Evolutionary conservation across 2,888 invertebrate species (phyloP), one percentile per base, ranked within the genome.

Genomic region (Cyaniris semiargus): DNA sequence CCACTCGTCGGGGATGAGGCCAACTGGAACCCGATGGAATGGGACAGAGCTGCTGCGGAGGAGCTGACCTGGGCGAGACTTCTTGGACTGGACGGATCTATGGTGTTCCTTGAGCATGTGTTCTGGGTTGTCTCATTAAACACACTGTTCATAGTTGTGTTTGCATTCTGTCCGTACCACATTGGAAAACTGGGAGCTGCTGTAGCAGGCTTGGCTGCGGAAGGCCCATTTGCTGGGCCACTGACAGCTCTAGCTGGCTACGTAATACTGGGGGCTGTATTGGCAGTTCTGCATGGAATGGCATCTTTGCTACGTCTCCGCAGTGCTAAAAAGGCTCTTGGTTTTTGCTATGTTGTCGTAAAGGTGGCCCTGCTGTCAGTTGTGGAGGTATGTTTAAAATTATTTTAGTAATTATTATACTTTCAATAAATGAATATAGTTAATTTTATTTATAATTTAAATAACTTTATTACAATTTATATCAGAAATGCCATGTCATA

Each of bases 101-200:
- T 99, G 84, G 97, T 99, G 75, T 99, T 99, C 87, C 91, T 99
- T 77, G 99, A 99, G 89, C 99, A 99, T 94, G 99, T 99, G 0
- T 99, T 99, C 88, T 99, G 99, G 99, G 99, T 99, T 34, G 98
- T 99, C 27, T 98, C 99, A 0, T 92, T 99, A 44, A 99, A 99
- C 87, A 98, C 99, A 0, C 94, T 99, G 78, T 99, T 99, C 88
- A 99, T 99, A 81, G 95, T 99, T 80, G 97, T 99, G 27, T 99
- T 99, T 93, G 99, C 99, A 70, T 99, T 98, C 87, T 97, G 97
- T 83, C 99, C 99, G 0, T 99, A 98, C 88, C 98, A 98, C 84
- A 98, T 99, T 91, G 99, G 99, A 1, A 96, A 97, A 83, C 95
- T 97, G 84, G 96, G 97, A 0, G 95, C 99, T 78, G 95, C 96